Conservation (phyloP, 2,113 vertebrate species). For the Gallinago paraguaiae region DNA sequence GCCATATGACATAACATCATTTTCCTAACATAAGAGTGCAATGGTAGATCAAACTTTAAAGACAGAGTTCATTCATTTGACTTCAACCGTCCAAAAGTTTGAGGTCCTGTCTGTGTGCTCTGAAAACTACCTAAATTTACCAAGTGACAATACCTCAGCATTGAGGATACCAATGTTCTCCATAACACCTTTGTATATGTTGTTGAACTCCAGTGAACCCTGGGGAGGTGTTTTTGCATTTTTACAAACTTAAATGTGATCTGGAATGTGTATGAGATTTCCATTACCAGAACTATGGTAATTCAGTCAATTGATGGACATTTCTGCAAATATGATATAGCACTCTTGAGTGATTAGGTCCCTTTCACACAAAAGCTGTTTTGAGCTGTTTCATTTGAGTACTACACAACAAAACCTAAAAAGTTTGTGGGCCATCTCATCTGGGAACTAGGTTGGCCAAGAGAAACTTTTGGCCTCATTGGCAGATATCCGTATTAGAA, state of each 20-base stretch:
- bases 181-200: not conserved
- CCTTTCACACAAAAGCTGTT: not conserved
- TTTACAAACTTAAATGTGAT: not conserved
- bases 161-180: accelerated
- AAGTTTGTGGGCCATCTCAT: not conserved
- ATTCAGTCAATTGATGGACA: not conserved
- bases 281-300: not conserved
- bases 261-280: not conserved
- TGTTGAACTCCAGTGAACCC: not conserved
- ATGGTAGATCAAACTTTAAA: not conserved
- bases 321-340: not conserved
- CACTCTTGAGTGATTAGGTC: not conserved
- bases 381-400: not conserved
- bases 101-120: not conserved
- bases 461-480: not conserved
- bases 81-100: not conserved
- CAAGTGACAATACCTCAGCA: not conserved
- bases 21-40: not conserved
- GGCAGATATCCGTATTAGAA: not conserved
- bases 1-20: not conserved
- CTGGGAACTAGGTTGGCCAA: not conserved
- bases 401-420: not conserved
- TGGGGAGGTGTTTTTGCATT: not conserved
- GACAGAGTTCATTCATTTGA: not conserved
- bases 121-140: not conserved